phyloP scores from a whole-genome alignment of 2,888 invertebrate species.

The Trachelus troglodyta region DNA sequence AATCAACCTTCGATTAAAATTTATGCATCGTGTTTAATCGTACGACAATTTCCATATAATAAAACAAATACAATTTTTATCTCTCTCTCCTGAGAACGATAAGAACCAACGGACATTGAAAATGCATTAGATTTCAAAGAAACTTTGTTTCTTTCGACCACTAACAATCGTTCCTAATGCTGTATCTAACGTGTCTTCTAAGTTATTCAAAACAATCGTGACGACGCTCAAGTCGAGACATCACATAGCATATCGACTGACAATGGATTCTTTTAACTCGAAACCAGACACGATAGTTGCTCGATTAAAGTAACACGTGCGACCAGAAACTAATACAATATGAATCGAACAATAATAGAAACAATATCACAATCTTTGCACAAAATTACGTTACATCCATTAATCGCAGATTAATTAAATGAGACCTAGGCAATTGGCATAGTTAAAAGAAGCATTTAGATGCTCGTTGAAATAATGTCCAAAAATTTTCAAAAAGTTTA shows the following conservation, averaged over 20 bases:
- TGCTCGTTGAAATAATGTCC: neutral
- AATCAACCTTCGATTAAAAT: neutral
- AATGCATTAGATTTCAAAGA: neutral
- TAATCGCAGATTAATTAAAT: too few species aligned
- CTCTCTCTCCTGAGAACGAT: neutral
- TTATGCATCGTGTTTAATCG: neutral
- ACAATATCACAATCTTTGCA: neutral
- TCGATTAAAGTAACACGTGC: neutral
- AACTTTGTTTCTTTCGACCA: neutral
- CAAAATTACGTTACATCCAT: too few species aligned
- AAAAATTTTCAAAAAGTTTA: neutral
- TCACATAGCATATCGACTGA: neutral
- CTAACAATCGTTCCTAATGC: neutral
- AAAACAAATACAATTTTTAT: neutral
- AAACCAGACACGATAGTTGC: neutral
- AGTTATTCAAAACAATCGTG: neutral
- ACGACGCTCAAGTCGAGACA: neutral
- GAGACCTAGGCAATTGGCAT: too few species aligned
- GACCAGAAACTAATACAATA: neutral
- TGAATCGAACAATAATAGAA: neutral
- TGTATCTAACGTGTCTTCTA: neutral
- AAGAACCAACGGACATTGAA: neutral
- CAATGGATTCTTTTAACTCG: neutral
- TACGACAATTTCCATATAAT: neutral
- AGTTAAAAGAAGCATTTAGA: neutral